Conservation (phyloP, 2,888 invertebrate genomes). For the Celastrina argiolus region DNA sequence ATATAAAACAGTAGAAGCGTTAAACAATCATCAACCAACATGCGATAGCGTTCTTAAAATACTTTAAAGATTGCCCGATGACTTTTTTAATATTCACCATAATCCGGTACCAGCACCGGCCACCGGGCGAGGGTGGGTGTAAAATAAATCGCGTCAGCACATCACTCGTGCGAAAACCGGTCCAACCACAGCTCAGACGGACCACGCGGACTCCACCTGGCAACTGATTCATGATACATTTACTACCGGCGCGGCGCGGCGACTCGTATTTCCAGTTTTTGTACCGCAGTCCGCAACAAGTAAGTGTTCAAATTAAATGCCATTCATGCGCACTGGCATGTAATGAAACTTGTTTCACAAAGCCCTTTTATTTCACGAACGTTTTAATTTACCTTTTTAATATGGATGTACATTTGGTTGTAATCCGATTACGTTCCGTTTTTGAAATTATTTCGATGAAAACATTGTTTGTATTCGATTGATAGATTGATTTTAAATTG, state of each 20-base stretch:
- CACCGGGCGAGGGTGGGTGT: background rate
- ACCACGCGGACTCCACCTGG: slow-evolving; percentile 44
- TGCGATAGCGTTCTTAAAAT: no score
- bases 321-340: slow-evolving; percentile 52
- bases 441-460: background rate
- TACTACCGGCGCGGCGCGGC: slow-evolving; percentile 41
- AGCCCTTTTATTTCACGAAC: slow-evolving; percentile 26
- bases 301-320: slow-evolving; percentile 51
- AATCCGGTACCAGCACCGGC: background rate
- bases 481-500: background rate
- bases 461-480: background rate
- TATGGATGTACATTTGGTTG: slow-evolving; percentile 22
- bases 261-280: slow-evolving; percentile 45
- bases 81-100: background rate
- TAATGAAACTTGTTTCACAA: slow-evolving; percentile 36
- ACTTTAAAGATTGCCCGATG: no score
- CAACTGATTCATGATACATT: slow-evolving; percentile 42
- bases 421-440: slow-evolving; percentile 3
- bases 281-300: slow-evolving; percentile 31
- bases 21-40: no score
- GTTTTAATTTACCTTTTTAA: slow-evolving; percentile 33
- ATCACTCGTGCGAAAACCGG: slow-evolving; percentile 34
- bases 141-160: slow-evolving; percentile 20
- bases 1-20: no score
- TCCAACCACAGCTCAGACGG: slow-evolving; percentile 33